phyloP scores from a whole-genome alignment of 1,140 invertebrate species.

The Sycophila sp. region DNA sequence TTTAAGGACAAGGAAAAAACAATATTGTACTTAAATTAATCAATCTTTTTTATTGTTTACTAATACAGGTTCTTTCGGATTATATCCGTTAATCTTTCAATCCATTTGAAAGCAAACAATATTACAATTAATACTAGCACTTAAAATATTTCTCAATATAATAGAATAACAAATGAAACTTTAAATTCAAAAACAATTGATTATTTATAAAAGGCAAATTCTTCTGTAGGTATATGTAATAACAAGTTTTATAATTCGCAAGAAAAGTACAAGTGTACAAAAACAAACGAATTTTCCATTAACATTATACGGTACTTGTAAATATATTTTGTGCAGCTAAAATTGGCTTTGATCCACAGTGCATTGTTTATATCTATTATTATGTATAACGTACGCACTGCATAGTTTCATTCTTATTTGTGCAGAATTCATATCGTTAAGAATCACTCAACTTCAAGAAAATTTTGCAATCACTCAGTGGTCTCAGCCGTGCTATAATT shows the following conservation, averaged over 20 bases:
- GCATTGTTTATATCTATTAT: constrained; percentile 29
- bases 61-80: constrained; percentile 23
- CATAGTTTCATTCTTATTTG: constrained; percentile 15
- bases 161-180: constrained; percentile 10
- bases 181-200: background rate
- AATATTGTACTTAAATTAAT: background rate
- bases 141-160: constrained; percentile 15
- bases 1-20: background rate
- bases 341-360: constrained; percentile 38
- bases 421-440: constrained; percentile 9
- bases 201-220: constrained; percentile 2
- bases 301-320: constrained; percentile 19
- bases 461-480: constrained; percentile 12
- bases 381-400: constrained; percentile 19
- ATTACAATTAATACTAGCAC: background rate
- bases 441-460: background rate
- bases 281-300: constrained; percentile 18
- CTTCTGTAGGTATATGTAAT: background rate
- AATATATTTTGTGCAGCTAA: constrained; percentile 37
- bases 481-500: background rate
- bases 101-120: constrained; percentile 5
- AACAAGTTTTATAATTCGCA: constrained; percentile 9
- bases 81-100: background rate
- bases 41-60: constrained; percentile 28
- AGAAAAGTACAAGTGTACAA: constrained; percentile 3